These are phyloP conservation scores for Archips crataeganus DNA, from an alignment of 2,888 invertebrate species.

Conservation along the genomic window DNA sequence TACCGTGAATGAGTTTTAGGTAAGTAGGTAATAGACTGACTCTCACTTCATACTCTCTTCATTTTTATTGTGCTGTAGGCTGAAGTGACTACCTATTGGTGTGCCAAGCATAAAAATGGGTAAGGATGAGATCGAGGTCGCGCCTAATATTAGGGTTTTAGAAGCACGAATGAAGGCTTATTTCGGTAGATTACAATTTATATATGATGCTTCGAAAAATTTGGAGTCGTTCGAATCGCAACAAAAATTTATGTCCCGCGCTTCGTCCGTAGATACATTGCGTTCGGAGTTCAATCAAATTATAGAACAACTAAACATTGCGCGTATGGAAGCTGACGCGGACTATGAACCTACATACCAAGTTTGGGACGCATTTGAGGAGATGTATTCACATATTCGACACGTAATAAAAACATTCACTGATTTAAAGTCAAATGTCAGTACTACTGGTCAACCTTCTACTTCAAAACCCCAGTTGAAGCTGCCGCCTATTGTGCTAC, in stretches of 20 bases:
- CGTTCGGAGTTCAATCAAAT: too few relatives aligned
- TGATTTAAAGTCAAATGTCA: not conserved
- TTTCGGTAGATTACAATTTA: not conserved
- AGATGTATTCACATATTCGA: not conserved
- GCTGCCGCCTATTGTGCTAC: too few relatives aligned
- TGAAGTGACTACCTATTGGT: too few relatives aligned
- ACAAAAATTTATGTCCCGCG: conserved; percentile 2
- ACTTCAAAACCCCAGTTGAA: too few relatives aligned
- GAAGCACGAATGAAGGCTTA: not conserved
- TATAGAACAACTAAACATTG: not conserved
- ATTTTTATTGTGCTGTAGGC: too few relatives aligned
- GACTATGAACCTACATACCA: conserved; percentile 1
- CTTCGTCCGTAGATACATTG: not conserved
- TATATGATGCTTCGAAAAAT: not conserved
- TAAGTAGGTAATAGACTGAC: too few relatives aligned
- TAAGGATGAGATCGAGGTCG: too few relatives aligned
- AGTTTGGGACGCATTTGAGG: not conserved
- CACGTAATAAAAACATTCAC: not conserved
- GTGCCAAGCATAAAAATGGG: too few relatives aligned
- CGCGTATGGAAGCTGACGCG: not conserved
- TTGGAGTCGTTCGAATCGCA: not conserved
- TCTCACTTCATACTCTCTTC: too few relatives aligned
- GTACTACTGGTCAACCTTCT: not conserved
- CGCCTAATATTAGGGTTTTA: not conserved
- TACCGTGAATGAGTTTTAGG: too few relatives aligned